Percentiles rank a stretch among this genome's conserved stretches.
Conservation (phyloP, 2,797 vertebrate genomes). For the Buceros bicornis region DNA sequence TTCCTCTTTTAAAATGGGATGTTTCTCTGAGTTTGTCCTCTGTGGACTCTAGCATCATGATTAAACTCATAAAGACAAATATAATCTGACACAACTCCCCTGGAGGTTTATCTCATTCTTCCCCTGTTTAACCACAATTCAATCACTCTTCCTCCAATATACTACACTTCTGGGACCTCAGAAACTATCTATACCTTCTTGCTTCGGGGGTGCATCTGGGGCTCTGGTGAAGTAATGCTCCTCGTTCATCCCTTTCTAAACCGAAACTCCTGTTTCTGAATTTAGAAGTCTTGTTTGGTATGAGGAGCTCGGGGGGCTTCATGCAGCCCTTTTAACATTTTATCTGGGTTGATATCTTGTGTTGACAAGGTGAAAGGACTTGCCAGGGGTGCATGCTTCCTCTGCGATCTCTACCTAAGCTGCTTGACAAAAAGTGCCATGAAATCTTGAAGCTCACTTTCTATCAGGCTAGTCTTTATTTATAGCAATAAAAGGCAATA, state of each 20-base stretch:
- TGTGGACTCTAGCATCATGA: background rate
- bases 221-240: background rate
- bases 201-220: background rate
- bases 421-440: background rate
- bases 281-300: background rate
- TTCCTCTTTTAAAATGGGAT: background rate
- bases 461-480: background rate
- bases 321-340: background rate
- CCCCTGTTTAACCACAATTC: background rate
- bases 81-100: background rate
- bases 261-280: background rate
- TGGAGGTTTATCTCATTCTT: background rate
- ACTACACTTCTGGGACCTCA: background rate
- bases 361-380: background rate
- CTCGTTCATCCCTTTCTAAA: background rate
- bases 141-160: background rate
- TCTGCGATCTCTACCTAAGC: constrained; percentile 46
- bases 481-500: background rate
- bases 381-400: constrained; percentile 6
- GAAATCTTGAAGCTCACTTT: constrained; percentile 38
- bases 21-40: background rate
- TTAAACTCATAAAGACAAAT: background rate
- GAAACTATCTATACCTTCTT: background rate
- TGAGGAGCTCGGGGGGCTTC: background rate
- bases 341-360: background rate